phyloP scores from a whole-genome alignment of 2,797 vertebrate species.

The Protonibea diacanthus region DNA sequence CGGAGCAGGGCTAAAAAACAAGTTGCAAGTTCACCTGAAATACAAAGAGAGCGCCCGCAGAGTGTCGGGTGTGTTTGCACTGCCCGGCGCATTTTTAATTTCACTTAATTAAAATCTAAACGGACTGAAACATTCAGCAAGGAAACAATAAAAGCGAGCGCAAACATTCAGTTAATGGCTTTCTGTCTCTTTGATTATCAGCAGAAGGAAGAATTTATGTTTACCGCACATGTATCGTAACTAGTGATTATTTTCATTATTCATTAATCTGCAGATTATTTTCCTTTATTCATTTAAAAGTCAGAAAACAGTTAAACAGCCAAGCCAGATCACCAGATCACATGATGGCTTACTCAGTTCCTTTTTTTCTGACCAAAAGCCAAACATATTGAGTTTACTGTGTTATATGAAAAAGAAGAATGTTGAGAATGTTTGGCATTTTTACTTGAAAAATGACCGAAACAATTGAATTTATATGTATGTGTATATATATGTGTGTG shows the following conservation, averaged over 20 bases:
- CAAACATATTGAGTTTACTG: neutral
- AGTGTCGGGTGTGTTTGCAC: neutral
- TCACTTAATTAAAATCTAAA: neutral
- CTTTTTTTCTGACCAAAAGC: neutral
- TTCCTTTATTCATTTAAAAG: neutral
- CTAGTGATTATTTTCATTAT: neutral
- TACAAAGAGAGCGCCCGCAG: constrained; percentile 21
- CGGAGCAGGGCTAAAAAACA: constrained; percentile 42
- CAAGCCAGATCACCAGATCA: too few species aligned
- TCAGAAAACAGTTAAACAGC: neutral
- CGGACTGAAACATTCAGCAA: neutral
- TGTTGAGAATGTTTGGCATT: neutral
- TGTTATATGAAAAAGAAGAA: neutral
- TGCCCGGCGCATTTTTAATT: constrained; percentile 12
- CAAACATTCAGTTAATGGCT: neutral
- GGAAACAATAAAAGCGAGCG: neutral
- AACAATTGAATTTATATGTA: neutral
- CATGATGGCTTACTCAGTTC: neutral
- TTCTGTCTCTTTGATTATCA: neutral
- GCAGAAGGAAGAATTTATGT: too few species aligned
- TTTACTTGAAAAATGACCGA: neutral
- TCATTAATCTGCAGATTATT: neutral
- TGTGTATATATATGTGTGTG: too few species aligned
- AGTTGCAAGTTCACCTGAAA: constrained; percentile 45
- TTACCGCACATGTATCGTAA: neutral